These are phyloP conservation scores for Tortrix viridana DNA, from an alignment of 2,888 invertebrate species.

Conservation along the genomic window DNA sequence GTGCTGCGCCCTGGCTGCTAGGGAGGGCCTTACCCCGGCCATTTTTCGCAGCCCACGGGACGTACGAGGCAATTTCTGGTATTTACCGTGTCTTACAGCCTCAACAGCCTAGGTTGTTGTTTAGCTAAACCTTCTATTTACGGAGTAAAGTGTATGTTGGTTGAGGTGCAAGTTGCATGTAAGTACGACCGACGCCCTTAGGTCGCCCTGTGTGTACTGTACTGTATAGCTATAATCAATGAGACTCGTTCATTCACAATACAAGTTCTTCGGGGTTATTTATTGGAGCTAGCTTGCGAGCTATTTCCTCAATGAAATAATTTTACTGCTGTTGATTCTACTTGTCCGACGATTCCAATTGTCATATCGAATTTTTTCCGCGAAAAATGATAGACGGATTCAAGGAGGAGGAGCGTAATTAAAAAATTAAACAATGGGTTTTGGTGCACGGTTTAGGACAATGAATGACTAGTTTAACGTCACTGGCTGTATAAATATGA, in stretches of 20 bases:
- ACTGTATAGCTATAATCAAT: conserved; percentile 76
- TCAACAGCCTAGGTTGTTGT: conserved; percentile 38
- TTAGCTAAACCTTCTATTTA: conserved; percentile 38
- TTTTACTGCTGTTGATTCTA: conserved; percentile 27
- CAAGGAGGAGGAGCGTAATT: conserved; percentile 2
- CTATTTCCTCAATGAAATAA: conserved; percentile 62
- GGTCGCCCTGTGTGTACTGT: conserved; percentile 62
- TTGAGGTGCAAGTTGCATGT: conserved; percentile 47
- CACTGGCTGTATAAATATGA: conserved; percentile 24
- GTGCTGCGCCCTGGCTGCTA: conserved; percentile 70
- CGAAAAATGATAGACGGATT: conserved; percentile 25
- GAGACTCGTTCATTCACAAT: conserved; percentile 80
- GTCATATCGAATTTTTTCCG: conserved; percentile 33
- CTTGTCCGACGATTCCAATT: neutral
- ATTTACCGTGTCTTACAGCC: conserved; percentile 45
- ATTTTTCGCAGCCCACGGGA: conserved; percentile 71
- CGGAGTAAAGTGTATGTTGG: conserved; percentile 46
- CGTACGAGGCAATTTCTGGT: conserved; percentile 58
- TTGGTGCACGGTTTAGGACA: conserved; percentile 33
- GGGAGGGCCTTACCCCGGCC: conserved; percentile 80
- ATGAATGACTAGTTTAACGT: conserved; percentile 33
- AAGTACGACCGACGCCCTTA: conserved; percentile 75
- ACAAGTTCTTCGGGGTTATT: conserved; percentile 77
- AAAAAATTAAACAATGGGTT: conserved; percentile 41
- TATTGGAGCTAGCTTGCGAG: conserved; percentile 63